Conservation (phyloP, 1,140 invertebrate genomes). For the Euglossa dilemma region DNA sequence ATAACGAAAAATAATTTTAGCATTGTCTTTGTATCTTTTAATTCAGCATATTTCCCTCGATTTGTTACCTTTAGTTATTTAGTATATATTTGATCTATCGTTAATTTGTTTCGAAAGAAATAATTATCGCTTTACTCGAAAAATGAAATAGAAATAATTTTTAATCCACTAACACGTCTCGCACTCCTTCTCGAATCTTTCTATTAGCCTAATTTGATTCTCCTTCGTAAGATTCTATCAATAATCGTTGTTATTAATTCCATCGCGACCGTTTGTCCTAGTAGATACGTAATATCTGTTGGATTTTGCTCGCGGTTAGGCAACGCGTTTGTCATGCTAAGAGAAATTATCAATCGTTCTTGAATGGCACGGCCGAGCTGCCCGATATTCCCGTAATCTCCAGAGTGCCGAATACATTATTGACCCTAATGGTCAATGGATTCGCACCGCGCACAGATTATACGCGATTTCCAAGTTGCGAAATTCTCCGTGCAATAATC, state of each 20-base stretch:
- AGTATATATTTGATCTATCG: no score
- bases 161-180: no score
- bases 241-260: background rate
- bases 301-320: background rate
- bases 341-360: constrained; percentile 4
- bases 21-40: no score
- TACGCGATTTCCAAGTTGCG: background rate
- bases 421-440: constrained; percentile 32
- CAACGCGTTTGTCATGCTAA: background rate
- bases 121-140: no score
- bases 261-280: background rate
- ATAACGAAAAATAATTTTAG: no score
- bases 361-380: background rate
- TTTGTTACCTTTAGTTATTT: no score
- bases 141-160: no score
- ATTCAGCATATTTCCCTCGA: no score
- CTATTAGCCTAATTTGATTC: no score
- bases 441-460: constrained; percentile 26
- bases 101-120: no score
- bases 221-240: background rate
- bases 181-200: no score
- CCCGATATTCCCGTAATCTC: constrained; percentile 62
- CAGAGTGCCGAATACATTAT: constrained; percentile 44
- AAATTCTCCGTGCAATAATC: background rate
- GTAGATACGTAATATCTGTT: background rate